Evolutionary conservation across 1,140 invertebrate species (phyloP).

Genomic region (Conus betulinus): DNA sequence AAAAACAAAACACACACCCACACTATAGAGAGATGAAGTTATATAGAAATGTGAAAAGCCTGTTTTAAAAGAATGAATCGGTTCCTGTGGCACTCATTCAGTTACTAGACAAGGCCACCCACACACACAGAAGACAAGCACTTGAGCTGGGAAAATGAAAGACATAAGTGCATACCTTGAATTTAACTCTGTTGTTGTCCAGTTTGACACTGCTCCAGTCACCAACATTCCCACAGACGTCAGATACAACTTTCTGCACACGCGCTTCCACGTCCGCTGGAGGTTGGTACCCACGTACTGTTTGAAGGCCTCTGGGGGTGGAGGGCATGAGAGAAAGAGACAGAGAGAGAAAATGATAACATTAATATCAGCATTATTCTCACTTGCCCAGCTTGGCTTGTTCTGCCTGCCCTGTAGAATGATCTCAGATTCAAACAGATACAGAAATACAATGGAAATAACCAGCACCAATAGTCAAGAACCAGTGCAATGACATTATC

Average conservation of each 20-base stretch:
- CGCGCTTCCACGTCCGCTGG: conserved; percentile 36
- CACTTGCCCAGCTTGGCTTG: too few species aligned
- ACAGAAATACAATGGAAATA: too few species aligned
- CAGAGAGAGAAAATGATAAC: too few species aligned
- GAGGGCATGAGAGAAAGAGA: too few species aligned
- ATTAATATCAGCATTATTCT: too few species aligned
- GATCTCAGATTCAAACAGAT: too few species aligned
- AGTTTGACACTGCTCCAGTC: conserved; percentile 37
- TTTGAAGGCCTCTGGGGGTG: conserved; percentile 21
- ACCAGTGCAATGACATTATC: too few species aligned
- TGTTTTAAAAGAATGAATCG: too few species aligned
- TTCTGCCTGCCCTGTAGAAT: too few species aligned
- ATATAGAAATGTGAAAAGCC: too few species aligned
- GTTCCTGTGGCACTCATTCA: background rate
- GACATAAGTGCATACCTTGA: conserved; percentile 35
- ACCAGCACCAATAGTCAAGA: too few species aligned
- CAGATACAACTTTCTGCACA: conserved; percentile 31
- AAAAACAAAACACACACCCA: background rate
- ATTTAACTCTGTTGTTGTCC: conserved; percentile 45
- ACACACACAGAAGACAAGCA: background rate
- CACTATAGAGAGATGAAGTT: background rate
- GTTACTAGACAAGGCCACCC: too few species aligned
- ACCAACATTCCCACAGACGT: conserved; percentile 39
- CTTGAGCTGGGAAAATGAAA: background rate
- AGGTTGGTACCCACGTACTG: conserved; percentile 40